Evolutionary conservation across 1,140 invertebrate species (phyloP).

Genomic region (Brachionus rubens): DNA sequence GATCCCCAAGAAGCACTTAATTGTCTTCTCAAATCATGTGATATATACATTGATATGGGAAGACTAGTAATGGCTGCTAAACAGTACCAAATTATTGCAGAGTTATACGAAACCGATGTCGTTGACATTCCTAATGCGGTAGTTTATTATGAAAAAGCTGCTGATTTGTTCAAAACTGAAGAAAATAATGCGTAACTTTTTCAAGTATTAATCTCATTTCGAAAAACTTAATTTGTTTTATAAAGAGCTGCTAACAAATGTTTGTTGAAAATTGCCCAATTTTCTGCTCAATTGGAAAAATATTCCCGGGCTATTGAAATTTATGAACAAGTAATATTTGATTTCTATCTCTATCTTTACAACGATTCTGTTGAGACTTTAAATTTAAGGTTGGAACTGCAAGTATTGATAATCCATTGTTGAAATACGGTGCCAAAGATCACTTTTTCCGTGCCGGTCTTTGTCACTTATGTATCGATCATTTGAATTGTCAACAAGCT

Average conservation of each 20-base stretch:
- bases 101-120: slow-evolving; percentile 31
- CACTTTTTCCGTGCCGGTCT: slow-evolving; percentile 42
- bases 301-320: slow-evolving; percentile 46
- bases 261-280: slow-evolving; percentile 40
- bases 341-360: not conserved
- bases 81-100: slow-evolving; percentile 38
- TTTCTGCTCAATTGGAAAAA: slow-evolving; percentile 40
- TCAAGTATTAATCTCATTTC: not conserved
- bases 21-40: slow-evolving; percentile 40
- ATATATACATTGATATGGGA: slow-evolving; percentile 46
- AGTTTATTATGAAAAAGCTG: slow-evolving; percentile 41
- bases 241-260: slow-evolving; percentile 45
- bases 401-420: slow-evolving; percentile 41
- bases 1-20: slow-evolving; percentile 41
- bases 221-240: not conserved
- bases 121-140: slow-evolving; percentile 42
- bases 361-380: too few species aligned
- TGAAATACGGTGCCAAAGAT: slow-evolving; percentile 45
- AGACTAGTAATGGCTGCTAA: slow-evolving; percentile 43
- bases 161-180: slow-evolving; percentile 45
- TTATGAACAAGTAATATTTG: slow-evolving; percentile 29
- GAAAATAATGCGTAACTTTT: slow-evolving; percentile 43
- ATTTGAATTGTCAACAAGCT: slow-evolving; percentile 41
- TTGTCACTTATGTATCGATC: slow-evolving; percentile 46
- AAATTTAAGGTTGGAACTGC: slow-evolving; percentile 14